These are phyloP conservation scores for Cercopithecus mona DNA, from an alignment of 2,113 vertebrate species.

Conservation along the genomic window DNA sequence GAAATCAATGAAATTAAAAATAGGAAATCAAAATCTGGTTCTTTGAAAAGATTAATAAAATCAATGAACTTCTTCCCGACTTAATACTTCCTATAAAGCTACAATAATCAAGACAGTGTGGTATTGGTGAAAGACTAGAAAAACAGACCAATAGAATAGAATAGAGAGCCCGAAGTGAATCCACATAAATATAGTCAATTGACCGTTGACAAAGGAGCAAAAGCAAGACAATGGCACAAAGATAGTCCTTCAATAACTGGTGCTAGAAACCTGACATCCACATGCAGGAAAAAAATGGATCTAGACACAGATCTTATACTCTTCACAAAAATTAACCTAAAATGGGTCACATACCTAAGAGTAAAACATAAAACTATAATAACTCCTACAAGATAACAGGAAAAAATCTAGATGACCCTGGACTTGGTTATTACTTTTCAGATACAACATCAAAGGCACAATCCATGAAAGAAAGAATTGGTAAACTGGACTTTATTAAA, in stretches of 20 bases:
- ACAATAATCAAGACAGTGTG: neutral
- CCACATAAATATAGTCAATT: neutral
- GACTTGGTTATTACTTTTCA: neutral
- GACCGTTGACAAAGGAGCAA: neutral
- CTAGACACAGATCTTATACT: neutral
- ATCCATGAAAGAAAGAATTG: neutral
- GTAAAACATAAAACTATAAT: neutral
- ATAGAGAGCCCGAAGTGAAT: neutral
- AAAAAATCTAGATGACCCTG: neutral
- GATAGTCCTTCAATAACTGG: neutral
- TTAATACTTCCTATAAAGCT: neutral
- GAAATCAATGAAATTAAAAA: neutral
- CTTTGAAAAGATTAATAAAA: neutral
- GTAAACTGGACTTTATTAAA: neutral
- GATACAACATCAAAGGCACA: neutral
- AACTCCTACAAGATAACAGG: neutral
- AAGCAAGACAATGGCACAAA: neutral
- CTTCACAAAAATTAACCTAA: neutral
- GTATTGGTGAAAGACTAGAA: neutral
- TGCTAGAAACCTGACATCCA: neutral
- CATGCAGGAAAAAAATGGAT: neutral
- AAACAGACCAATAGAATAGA: neutral
- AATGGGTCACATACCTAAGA: neutral
- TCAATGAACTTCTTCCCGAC: neutral
- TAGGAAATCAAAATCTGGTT: neutral